phyloP scores from a whole-genome alignment of 1,140 invertebrate genomes.

The Wasmannia auropunctata region DNA sequence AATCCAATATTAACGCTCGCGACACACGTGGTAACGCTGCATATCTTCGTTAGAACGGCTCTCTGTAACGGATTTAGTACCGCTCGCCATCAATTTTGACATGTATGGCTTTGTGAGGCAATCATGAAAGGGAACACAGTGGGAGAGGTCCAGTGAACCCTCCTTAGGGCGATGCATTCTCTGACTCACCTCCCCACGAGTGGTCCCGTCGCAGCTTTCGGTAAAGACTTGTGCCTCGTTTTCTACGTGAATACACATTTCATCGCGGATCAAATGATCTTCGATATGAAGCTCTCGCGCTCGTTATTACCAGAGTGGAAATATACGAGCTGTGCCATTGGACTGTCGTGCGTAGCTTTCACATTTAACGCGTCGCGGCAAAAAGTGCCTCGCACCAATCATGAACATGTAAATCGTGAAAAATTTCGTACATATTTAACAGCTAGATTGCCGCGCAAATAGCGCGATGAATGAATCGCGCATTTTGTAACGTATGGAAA shows the following conservation, averaged over 20 bases:
- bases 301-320: constrained; percentile 6
- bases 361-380: neutral
- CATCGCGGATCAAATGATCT: neutral
- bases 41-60: neutral
- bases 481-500: neutral
- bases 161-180: constrained; percentile 33
- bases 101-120: constrained; percentile 23
- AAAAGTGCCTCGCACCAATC: neutral
- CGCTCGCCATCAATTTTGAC: constrained; percentile 14
- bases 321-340: constrained; percentile 4
- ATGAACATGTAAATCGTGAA: neutral
- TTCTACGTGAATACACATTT: neutral
- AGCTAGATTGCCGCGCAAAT: neutral
- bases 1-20: neutral
- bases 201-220: neutral
- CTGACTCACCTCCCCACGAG: neutral
- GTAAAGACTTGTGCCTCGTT: neutral
- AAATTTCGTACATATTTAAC: neutral
- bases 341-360: constrained; percentile 6
- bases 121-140: neutral
- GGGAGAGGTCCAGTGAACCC: neutral
- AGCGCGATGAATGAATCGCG: neutral
- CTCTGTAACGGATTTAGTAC: neutral
- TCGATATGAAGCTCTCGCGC: neutral
- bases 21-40: neutral